These are phyloP conservation scores for Rhinoderma darwinii DNA, from an alignment of 2,113 vertebrate genomes.

Conservation along the genomic window DNA sequence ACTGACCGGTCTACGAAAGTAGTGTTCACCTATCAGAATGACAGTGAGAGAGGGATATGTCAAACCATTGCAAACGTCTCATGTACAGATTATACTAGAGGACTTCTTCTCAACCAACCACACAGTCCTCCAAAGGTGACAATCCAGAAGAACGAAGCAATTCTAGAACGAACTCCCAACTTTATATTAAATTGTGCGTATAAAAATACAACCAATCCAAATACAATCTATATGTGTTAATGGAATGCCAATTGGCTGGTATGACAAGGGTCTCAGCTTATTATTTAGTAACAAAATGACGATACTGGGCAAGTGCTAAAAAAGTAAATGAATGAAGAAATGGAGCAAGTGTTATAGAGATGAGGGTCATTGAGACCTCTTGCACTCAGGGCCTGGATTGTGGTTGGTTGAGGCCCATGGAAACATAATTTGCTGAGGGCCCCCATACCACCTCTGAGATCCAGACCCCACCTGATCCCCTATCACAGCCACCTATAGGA, in stretches of 20 bases:
- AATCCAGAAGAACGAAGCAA: background rate
- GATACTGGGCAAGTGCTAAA: no score
- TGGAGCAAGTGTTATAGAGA: background rate
- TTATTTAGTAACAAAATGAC: no score
- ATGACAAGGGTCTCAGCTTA: no score
- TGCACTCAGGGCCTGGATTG: background rate
- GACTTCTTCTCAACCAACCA: background rate
- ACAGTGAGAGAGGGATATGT: background rate
- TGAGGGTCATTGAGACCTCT: background rate
- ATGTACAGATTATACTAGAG: background rate
- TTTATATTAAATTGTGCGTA: no score
- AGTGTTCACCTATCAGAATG: background rate
- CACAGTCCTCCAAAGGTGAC: background rate
- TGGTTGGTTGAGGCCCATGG: background rate
- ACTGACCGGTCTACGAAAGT: background rate
- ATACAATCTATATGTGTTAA: no score
- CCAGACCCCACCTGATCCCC: background rate
- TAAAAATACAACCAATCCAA: no score
- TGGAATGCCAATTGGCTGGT: no score
- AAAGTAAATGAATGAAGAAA: no score
- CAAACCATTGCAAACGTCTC: background rate
- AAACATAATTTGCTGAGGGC: background rate
- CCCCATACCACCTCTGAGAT: background rate
- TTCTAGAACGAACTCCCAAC: no score
- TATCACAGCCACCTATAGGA: background rate